Conservation (phyloP, 2,888 invertebrate species). For the Lepidonotus clava region DNA sequence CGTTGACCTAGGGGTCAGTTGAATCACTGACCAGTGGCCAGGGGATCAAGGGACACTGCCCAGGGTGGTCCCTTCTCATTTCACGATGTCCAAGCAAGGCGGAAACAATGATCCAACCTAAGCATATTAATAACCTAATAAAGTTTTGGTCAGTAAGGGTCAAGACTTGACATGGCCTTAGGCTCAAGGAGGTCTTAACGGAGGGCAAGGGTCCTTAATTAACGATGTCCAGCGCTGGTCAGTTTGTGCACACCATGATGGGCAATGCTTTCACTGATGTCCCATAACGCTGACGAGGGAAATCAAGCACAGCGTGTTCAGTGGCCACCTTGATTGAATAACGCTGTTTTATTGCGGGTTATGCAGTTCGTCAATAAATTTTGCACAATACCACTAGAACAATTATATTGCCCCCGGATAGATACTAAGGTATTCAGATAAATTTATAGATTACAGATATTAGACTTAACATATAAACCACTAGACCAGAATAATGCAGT, state of each 20-base stretch:
- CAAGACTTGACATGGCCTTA: constrained; percentile 25
- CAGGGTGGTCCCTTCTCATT: constrained; percentile 51
- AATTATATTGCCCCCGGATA: too few relatives aligned
- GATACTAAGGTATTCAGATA: too few relatives aligned
- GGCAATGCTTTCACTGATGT: neutral
- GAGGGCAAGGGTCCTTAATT: constrained; percentile 40
- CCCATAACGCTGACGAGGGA: neutral
- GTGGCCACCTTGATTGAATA: constrained; percentile 4
- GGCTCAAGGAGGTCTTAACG: constrained; percentile 40
- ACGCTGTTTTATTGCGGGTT: constrained; percentile 21
- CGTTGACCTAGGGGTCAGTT: constrained; percentile 45
- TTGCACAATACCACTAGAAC: too few relatives aligned
- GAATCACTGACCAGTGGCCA: constrained; percentile 43
- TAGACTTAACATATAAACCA: too few relatives aligned
- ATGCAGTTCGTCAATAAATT: too few relatives aligned
- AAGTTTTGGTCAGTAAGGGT: constrained; percentile 29
- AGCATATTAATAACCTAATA: constrained; percentile 41
- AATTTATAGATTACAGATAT: too few relatives aligned
- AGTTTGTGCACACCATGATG: neutral
- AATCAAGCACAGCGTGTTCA: constrained; percentile 6
- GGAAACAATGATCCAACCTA: constrained; percentile 17
- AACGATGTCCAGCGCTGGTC: constrained; percentile 26
- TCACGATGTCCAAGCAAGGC: neutral
- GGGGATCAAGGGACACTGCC: constrained; percentile 31
- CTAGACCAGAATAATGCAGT: too few relatives aligned